phyloP scores from a whole-genome alignment of 1,140 invertebrate species.

The Pseudomyrmex concolor region DNA sequence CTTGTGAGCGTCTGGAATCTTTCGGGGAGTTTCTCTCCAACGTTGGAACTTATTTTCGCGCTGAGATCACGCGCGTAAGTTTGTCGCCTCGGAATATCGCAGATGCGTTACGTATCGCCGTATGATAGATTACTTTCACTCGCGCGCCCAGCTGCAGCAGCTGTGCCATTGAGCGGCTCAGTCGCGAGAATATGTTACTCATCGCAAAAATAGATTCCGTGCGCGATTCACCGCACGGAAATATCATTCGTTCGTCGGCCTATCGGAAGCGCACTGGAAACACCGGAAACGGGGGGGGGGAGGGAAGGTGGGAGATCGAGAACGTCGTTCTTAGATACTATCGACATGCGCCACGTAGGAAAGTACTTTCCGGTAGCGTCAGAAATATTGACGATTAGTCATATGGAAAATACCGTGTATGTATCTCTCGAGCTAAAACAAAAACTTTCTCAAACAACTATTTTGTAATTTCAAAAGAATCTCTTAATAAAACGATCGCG shows the following conservation, averaged over 20 bases:
- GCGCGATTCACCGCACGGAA: conserved; percentile 62
- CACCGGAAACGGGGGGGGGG: conserved; percentile 1
- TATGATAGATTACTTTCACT: conserved; percentile 71
- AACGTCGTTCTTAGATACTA: neutral
- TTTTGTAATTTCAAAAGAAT: neutral
- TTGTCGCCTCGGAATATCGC: conserved; percentile 11
- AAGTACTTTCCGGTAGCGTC: neutral
- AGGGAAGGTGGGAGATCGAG: conserved; percentile 29
- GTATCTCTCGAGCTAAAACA: no score
- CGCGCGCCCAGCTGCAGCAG: conserved; percentile 25
- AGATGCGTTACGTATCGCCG: conserved; percentile 20
- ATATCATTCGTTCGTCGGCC: conserved; percentile 56
- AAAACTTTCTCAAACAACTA: no score
- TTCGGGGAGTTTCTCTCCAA: neutral
- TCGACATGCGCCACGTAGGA: conserved; percentile 3
- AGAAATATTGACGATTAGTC: no score
- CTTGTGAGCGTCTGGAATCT: no score
- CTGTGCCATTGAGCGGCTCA: conserved; percentile 52
- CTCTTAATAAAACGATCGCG: neutral
- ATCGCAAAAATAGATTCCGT: conserved; percentile 63
- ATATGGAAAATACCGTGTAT: no score
- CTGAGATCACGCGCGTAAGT: neutral
- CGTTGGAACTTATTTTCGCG: neutral
- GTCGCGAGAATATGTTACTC: conserved; percentile 63
- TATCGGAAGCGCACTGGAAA: conserved; percentile 26